phyloP scores from a whole-genome alignment of 1,140 invertebrate species.

The Diuraphis noxia region DNA sequence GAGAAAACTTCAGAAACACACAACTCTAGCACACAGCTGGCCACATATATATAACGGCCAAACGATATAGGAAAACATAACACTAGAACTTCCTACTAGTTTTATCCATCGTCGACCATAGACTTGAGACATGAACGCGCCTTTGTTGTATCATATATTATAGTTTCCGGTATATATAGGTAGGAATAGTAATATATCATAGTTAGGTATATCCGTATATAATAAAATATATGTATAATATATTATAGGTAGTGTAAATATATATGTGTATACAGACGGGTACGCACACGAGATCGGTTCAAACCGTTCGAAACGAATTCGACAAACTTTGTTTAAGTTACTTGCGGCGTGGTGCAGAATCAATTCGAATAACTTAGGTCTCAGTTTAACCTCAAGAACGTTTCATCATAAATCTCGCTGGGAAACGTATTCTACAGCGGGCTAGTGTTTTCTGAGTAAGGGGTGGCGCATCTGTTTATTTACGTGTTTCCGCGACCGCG shows the following conservation, averaged over 20 bases:
- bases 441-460: background rate
- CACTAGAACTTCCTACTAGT: background rate
- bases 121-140: background rate
- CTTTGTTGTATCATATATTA: background rate
- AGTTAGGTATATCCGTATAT: background rate
- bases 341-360: background rate
- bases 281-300: background rate
- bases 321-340: background rate
- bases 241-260: background rate
- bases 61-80: background rate
- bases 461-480: background rate
- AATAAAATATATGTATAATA: background rate
- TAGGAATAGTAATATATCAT: background rate
- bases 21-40: background rate
- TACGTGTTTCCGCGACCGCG: background rate
- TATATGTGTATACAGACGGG: background rate
- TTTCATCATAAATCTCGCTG: background rate
- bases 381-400: background rate
- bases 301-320: background rate
- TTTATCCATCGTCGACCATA: background rate
- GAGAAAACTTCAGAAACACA: constrained; percentile 6
- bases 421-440: background rate
- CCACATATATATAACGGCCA: background rate
- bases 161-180: background rate
- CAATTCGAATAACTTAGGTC: background rate